Conservation (phyloP, 2,888 invertebrate species). For the Eilema caniola region DNA sequence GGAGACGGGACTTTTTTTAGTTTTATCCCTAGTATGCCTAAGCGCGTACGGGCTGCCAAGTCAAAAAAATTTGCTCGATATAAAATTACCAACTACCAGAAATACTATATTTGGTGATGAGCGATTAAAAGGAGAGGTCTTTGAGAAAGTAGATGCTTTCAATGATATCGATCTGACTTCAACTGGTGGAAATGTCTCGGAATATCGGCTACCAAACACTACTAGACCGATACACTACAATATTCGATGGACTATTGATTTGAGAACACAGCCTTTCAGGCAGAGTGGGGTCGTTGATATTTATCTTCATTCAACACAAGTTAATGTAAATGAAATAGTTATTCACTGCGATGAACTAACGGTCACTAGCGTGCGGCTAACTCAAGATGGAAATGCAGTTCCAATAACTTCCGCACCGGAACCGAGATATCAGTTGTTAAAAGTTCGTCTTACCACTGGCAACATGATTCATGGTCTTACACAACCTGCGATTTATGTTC, state of each 20-base stretch:
- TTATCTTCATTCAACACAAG: conserved; percentile 50
- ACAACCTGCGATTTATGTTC: conserved; percentile 54
- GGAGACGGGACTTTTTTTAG: conserved; percentile 65
- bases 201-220: conserved; percentile 80
- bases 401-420: conserved; percentile 32
- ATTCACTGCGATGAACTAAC: conserved; percentile 76
- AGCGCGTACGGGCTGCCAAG: conserved; percentile 60
- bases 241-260: conserved; percentile 78
- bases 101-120: conserved; percentile 79
- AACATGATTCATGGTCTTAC: conserved; percentile 56
- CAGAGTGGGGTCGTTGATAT: conserved; percentile 80
- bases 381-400: conserved; percentile 60
- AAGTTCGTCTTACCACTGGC: conserved; percentile 49
- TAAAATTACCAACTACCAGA: conserved; percentile 49
- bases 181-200: conserved; percentile 44
- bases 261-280: conserved; percentile 62
- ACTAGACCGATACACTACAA: conserved; percentile 85
- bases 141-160: conserved; percentile 64
- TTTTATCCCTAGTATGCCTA: conserved; percentile 60
- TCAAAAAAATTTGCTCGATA: neutral
- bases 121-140: conserved; percentile 69
- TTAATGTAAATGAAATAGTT: conserved; percentile 63
- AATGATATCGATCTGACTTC: conserved; percentile 25
- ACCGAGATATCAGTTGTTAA: conserved; percentile 64
- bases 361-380: conserved; percentile 65